Evolutionary conservation across 2,113 vertebrate species (phyloP).

Genomic region (Zosterops lateralis): DNA sequence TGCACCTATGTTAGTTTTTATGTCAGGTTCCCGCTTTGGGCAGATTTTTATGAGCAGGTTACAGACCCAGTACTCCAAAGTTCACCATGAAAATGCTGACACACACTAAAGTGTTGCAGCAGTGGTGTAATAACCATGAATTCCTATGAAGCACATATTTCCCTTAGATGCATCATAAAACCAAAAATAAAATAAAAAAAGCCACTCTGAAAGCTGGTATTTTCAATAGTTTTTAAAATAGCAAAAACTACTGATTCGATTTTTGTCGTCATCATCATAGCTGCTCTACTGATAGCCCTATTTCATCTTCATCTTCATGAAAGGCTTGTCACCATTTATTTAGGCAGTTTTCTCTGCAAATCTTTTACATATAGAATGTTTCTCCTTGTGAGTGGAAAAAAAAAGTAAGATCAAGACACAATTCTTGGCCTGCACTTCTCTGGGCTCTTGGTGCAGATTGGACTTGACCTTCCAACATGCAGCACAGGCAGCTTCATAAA

Average conservation of each 20-base stretch:
- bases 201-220: background rate
- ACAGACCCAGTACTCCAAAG: background rate
- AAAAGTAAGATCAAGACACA: background rate
- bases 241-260: background rate
- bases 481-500: background rate
- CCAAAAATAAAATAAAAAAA: background rate
- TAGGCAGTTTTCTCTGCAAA: background rate
- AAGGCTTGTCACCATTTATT: background rate
- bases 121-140: constrained; percentile 21
- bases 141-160: background rate
- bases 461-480: background rate
- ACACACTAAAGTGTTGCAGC: background rate
- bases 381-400: background rate
- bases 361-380: background rate
- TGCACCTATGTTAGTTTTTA: background rate
- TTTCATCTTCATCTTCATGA: background rate
- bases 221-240: background rate
- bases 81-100: constrained; percentile 32
- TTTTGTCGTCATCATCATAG: background rate
- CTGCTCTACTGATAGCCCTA: background rate
- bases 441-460: background rate
- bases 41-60: background rate
- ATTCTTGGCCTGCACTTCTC: background rate
- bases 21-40: background rate
- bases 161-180: background rate